These are phyloP conservation scores for Platichthys stellatus DNA, from an alignment of 2,113 vertebrate genomes.

Conservation along the genomic window DNA sequence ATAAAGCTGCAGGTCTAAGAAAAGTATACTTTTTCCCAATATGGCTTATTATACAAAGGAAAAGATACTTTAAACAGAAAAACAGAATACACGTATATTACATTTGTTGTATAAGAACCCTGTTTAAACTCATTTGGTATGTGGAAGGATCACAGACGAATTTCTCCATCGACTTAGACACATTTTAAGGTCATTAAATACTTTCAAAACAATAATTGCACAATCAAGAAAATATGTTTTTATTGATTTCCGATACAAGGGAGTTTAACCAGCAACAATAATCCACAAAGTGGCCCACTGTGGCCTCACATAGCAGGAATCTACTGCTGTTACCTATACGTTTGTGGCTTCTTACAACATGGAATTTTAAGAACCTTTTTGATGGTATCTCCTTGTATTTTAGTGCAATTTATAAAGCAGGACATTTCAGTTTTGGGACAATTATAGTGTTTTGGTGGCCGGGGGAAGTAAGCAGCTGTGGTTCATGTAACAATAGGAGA, in stretches of 20 bases:
- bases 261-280: no score
- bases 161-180: background rate
- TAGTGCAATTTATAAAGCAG: background rate
- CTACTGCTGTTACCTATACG: no score
- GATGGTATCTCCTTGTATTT: background rate
- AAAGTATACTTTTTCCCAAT: background rate
- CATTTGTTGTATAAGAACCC: background rate
- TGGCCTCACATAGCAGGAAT: no score
- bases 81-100: no score
- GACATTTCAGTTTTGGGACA: background rate
- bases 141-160: background rate
- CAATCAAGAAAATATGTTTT: background rate
- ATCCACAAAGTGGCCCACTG: no score
- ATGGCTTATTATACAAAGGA: constrained; percentile 1
- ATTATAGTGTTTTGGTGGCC: no score
- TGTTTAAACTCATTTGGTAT: no score
- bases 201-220: background rate
- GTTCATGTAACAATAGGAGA: background rate
- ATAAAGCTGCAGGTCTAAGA: no score
- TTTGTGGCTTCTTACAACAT: no score
- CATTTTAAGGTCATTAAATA: background rate
- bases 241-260: background rate
- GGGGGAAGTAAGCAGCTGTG: background rate
- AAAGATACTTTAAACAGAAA: background rate
- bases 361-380: no score